Percentiles rank a stretch among this genome's conserved stretches.
Evolutionary conservation across 2,113 vertebrate genomes (phyloP).

Genomic region (Phyllopteryx taeniolatus): DNA sequence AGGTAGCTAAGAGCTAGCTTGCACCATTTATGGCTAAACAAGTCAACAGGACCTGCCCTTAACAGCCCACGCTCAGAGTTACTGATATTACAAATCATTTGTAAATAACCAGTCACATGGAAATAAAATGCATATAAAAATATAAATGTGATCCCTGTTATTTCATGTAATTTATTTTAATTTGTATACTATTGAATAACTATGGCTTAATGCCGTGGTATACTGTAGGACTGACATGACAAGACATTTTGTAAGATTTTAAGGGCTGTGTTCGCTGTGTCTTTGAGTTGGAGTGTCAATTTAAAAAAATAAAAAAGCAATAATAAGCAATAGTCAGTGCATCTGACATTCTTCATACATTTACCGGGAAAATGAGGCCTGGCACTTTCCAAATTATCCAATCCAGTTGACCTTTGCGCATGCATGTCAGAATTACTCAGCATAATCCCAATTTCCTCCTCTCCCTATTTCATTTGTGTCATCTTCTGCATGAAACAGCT

Average conservation of each 20-base stretch:
- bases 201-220: background rate
- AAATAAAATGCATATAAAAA: background rate
- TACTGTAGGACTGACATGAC: background rate
- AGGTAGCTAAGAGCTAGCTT: background rate
- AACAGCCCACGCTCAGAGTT: no score
- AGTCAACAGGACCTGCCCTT: background rate
- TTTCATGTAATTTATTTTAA: no score
- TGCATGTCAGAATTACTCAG: constrained; percentile 4
- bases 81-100: no score
- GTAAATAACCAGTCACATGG: no score
- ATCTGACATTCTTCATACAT: background rate
- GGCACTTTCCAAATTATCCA: background rate
- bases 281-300: no score
- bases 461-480: background rate
- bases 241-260: background rate
- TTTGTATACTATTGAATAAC: background rate
- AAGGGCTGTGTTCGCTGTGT: background rate
- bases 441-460: constrained; percentile 2
- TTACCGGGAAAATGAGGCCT: background rate
- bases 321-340: background rate
- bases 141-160: no score
- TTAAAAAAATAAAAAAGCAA: no score
- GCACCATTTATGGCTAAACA: background rate
- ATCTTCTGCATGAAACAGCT: background rate
- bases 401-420: background rate